Conservation (phyloP, 2,888 invertebrate genomes). For the Actias luna region DNA sequence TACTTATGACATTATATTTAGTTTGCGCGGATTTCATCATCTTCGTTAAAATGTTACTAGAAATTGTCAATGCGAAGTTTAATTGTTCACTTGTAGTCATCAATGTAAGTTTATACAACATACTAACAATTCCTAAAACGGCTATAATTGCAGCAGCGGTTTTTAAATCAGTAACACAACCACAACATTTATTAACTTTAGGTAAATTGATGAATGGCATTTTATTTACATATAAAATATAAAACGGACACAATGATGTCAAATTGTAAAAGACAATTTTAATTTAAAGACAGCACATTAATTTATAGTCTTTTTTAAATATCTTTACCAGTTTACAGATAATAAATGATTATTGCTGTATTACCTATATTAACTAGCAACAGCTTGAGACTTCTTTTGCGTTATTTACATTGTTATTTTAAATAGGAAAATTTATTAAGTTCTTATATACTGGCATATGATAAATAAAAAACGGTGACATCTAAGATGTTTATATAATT, state of each 20-base stretch:
- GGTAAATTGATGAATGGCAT: conserved; percentile 26
- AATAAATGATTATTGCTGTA: neutral
- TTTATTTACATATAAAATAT: neutral
- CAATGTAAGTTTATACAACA: neutral
- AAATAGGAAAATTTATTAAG: too few relatives aligned
- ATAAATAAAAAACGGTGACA: too few relatives aligned
- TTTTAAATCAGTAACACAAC: conserved; percentile 54
- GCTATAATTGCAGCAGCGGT: conserved; percentile 57
- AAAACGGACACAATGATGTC: neutral
- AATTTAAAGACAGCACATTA: neutral
- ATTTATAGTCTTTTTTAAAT: too few relatives aligned
- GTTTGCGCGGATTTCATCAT: too few relatives aligned
- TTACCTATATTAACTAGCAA: too few relatives aligned
- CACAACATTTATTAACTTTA: conserved; percentile 40
- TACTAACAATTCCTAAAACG: conserved; percentile 55
- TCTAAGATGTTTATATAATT: too few relatives aligned
- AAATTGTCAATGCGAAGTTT: neutral
- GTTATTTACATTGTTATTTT: too few relatives aligned
- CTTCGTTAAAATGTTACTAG: too few relatives aligned
- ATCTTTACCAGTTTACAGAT: neutral
- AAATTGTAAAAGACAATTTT: neutral
- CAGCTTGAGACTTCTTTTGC: too few relatives aligned
- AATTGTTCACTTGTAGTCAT: neutral
- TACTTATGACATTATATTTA: too few relatives aligned
- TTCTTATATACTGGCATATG: too few relatives aligned